Base-by-base conservation (phyloP, 2,113 vertebrate species). In the Tylochromis polylepis region DNA sequence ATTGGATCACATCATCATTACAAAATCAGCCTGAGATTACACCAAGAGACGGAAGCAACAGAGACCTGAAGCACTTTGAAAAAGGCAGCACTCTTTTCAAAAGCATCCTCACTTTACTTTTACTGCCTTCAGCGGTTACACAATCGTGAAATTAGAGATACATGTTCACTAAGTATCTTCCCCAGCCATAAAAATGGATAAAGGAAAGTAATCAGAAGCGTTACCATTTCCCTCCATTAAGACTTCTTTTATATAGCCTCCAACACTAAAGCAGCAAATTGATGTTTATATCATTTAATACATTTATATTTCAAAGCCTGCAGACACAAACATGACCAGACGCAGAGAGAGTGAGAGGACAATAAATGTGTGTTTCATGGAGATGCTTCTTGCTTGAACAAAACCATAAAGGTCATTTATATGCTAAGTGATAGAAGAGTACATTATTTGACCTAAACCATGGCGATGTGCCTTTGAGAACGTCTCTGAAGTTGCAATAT, bases 71-170 rank as follows among this genome's bases (percentile, higher is more conserved):
- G 70, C 22, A 14, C 24, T 20, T 77, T 77, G 0, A 0, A 77
- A 77, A 77, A 31, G 43, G 51, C 27, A 20, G 43, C 1, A 20
- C 20, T 51, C 10, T 31, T 77, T 51, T 51, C 43, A 49, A 29
- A 77, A 77, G 16, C 24, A 31, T 77, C 43, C 70, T 51, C 70
- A n/a, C 43, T 51, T 77, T 31, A 77, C 70, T 75, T 75, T 75
- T 16, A 51, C 43, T 31, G 70, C 70, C 70, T 77, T 31, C 0
- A 77, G 43, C 7, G 0, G 10, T 72, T 1, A 43, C 8, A 72
- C 14, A 72, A 22, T 72, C 1, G 2, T 12, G 24, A 51, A 29
- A 51, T 20, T 29, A 51, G 16, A 5, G 70, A 77, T 77, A 0
- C 1, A 31, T 12, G 22, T 46, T 72, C 1, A 0, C 22, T 6